These are phyloP conservation scores for Patiria miniata DNA, from an alignment of 35 echinoderm and acorn worm species.

Conservation along the genomic window DNA sequence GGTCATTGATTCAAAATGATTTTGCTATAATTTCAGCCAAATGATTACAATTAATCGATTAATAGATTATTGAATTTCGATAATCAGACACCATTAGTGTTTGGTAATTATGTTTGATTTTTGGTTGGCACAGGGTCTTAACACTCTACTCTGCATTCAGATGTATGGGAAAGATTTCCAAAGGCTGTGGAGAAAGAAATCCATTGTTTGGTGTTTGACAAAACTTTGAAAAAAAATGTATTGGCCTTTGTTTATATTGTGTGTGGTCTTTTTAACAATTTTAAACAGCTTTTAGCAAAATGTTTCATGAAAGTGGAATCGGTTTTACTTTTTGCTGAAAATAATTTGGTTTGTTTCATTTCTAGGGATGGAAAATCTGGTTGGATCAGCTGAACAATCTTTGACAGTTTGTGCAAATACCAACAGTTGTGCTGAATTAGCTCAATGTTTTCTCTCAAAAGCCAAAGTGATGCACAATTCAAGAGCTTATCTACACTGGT, in stretches of 20 bases:
- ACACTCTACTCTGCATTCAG: not conserved
- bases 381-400: not conserved
- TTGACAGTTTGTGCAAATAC: conserved; percentile 57
- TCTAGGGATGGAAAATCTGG: not conserved
- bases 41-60: too few relatives aligned
- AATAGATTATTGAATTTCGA: too few relatives aligned
- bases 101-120: not conserved
- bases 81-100: too few relatives aligned
- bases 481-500: conserved; percentile 75
- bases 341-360: not conserved
- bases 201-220: too few relatives aligned
- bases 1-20: too few relatives aligned
- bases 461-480: conserved; percentile 57
- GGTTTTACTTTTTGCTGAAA: not conserved
- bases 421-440: not conserved
- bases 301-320: not conserved
- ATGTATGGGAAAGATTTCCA: not conserved
- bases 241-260: too few relatives aligned
- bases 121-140: not conserved
- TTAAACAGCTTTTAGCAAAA: too few relatives aligned
- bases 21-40: too few relatives aligned
- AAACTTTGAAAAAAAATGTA: too few relatives aligned
- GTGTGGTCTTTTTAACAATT: too few relatives aligned
- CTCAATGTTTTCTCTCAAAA: conserved; percentile 23
- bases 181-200: not conserved